A percentile compares a stretch with the other conserved stretches of the same genome.
These are phyloP conservation scores for Gouania willdenowi DNA, from an alignment of 2,797 vertebrate species.

Conservation along the genomic window DNA sequence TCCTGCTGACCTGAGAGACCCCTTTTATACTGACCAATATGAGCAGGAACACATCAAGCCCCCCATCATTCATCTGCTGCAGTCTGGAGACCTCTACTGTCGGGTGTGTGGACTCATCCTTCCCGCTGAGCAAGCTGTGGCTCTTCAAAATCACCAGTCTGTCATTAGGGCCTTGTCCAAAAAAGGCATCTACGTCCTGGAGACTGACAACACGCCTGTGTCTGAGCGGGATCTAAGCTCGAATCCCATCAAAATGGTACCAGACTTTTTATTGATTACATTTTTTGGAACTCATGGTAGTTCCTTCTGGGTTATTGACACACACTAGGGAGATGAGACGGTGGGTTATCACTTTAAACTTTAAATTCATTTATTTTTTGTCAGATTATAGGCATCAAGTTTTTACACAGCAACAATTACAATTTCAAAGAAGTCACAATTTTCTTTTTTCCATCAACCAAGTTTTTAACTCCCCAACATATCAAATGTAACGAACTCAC, in stretches of 20 bases:
- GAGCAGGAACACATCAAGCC: conserved; percentile 98
- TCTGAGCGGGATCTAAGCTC: conserved; percentile 84
- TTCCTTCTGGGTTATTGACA: too few relatives aligned
- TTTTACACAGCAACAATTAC: too few relatives aligned
- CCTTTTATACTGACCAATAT: conserved; percentile 95
- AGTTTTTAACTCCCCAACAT: too few relatives aligned
- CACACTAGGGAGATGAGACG: too few relatives aligned
- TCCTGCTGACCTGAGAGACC: conserved; percentile 88
- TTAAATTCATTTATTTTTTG: too few relatives aligned
- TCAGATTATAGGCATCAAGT: too few relatives aligned
- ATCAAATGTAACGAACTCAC: too few relatives aligned
- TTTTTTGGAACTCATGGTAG: too few relatives aligned
- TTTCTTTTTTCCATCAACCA: too few relatives aligned
- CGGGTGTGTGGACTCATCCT: conserved; percentile 88
- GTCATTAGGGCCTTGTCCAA: conserved; percentile 88
- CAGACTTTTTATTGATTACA: too few relatives aligned
- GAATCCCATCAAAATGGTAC: conserved; percentile 95
- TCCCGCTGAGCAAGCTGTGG: conserved; percentile 83
- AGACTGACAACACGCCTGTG: conserved; percentile 83
- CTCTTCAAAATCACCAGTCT: conserved; percentile 85
- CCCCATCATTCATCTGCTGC: conserved; percentile 83
- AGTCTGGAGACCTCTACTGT: conserved; percentile 91
- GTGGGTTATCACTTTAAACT: too few relatives aligned
- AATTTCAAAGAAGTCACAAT: too few relatives aligned
- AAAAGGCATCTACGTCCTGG: conserved; percentile 91